Base-by-base conservation (phyloP, 2,113 vertebrate genomes). In the Fregata magnificens region DNA sequence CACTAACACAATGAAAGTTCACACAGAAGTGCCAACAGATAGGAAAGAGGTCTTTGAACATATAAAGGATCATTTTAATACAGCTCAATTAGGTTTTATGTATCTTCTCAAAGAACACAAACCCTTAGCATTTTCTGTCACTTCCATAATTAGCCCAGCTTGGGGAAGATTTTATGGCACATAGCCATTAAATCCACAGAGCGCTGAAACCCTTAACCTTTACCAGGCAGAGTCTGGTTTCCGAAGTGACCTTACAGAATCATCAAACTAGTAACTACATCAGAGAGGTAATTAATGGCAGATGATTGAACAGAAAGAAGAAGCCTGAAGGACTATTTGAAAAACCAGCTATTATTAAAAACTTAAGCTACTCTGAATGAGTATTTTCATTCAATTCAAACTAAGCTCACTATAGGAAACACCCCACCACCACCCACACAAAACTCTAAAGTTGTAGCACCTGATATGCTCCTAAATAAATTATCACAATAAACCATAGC, bases 121-220 rank as follows among this genome's bases (percentile, higher is more conserved):
- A 97, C 97, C 86, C 85, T 3, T 80, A 94, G 70, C 69, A 92
- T 89, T 88, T 97, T 97, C 84, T 91, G 72, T 66, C 45, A 72
- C 44, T 88, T 94, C 98, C 98, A 98, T 98, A 99, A 98, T 98
- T 98, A 99, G 98, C 56, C 13, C 40, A 84, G 83, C 95, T 72
- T 83, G 65, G 62, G 91, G 77, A 82, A 95, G 76, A 93, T 36
- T 85, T 74, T 62, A 86, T 90, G 88, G 94, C 96, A 93, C 66
- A 67, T 1, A 61, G 81, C 56, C 85, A 65, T 34, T 95, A 86
- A 86, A 87, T 26, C 69, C 94, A 92, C 45, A 86, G 92, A 76
- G 52, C 90, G 69, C 79, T 81, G 86, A 94, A 94, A 97, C 91
- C 94, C 74, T 98, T 99, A 99, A 98, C 99, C 98, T 99, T 99